These are phyloP conservation scores for Sepioteuthis lessoniana DNA, from an alignment of 2,888 invertebrate species.

Conservation along the genomic window DNA sequence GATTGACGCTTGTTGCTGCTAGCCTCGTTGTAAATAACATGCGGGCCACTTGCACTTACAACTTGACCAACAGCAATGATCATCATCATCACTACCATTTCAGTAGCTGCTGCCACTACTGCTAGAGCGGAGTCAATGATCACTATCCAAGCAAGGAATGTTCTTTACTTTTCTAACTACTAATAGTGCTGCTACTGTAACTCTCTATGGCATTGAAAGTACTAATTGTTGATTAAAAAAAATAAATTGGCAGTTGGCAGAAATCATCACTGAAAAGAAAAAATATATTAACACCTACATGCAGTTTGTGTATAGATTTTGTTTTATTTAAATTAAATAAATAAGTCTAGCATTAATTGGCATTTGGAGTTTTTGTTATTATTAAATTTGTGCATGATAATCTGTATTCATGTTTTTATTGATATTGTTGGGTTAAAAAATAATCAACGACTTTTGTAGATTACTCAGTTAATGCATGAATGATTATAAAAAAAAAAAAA, in stretches of 20 bases:
- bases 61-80: neutral
- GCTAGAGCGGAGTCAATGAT: neutral
- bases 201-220: neutral
- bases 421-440: too few species aligned
- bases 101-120: neutral
- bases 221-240: neutral
- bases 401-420: neutral
- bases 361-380: neutral
- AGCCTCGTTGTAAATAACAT: neutral
- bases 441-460: too few species aligned
- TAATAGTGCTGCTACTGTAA: neutral
- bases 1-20: neutral
- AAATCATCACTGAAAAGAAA: neutral
- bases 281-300: neutral
- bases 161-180: neutral
- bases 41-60: neutral
- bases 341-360: conserved; percentile 12
- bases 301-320: conserved; percentile 33
- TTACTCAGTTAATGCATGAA: too few species aligned
- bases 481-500: too few species aligned
- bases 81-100: neutral
- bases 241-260: neutral
- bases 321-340: conserved; percentile 33
- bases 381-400: neutral
- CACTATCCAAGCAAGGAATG: neutral